These are phyloP conservation scores for Erebia ligea DNA, from an alignment of 2,888 invertebrate genomes.

Conservation along the genomic window DNA sequence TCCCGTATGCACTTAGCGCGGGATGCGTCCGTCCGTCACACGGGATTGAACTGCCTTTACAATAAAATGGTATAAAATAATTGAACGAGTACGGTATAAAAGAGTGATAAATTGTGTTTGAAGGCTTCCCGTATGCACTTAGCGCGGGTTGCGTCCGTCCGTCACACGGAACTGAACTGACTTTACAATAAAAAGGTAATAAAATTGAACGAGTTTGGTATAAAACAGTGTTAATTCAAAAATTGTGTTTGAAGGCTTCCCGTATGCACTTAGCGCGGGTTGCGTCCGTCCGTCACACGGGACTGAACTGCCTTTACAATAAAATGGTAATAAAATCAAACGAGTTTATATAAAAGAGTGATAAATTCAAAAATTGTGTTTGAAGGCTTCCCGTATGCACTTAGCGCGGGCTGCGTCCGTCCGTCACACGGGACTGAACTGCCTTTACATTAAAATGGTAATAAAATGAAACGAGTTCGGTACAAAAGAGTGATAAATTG, in stretches of 20 bases:
- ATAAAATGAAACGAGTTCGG: too few relatives aligned
- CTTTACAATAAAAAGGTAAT: too few relatives aligned
- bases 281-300: constrained; percentile 37
- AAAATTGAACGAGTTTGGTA: too few relatives aligned
- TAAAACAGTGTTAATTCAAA: too few relatives aligned
- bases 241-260: too few relatives aligned
- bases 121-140: constrained; percentile 52
- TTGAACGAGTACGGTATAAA: too few relatives aligned
- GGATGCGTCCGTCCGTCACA: constrained; percentile 35
- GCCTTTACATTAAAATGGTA: too few relatives aligned
- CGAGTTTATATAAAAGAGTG: too few relatives aligned
- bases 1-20: constrained; percentile 52
- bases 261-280: constrained; percentile 51
- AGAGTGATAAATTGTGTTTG: constrained; percentile 49
- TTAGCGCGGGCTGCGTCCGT: constrained; percentile 43
- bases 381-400: constrained; percentile 51
- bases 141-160: constrained; percentile 38
- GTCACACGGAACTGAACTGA: constrained; percentile 33
- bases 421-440: constrained; percentile 33
- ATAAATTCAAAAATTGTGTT: constrained; percentile 47
- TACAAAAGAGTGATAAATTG: too few relatives aligned
- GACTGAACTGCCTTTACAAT: neutral
- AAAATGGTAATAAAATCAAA: too few relatives aligned
- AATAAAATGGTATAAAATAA: too few relatives aligned
- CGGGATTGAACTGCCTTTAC: constrained; percentile 20